Evolutionary conservation across 1,140 invertebrate genomes (phyloP).

Genomic region (Littorina saxatilis): DNA sequence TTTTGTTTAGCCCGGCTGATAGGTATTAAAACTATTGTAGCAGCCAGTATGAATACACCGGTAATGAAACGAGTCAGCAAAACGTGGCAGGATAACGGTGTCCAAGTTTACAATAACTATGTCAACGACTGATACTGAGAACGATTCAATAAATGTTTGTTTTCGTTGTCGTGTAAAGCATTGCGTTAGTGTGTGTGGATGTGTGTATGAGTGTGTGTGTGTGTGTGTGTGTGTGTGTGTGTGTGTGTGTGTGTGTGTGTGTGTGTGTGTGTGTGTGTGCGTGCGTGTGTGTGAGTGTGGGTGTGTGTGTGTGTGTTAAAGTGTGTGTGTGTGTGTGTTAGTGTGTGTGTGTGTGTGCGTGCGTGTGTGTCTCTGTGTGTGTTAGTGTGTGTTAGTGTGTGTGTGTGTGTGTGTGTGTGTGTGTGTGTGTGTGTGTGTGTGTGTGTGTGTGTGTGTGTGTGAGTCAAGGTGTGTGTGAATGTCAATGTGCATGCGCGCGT

Average conservation of each 20-base stretch:
- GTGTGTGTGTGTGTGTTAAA: not conserved
- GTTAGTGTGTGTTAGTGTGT: not conserved
- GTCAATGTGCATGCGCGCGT: not conserved
- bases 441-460: slow-evolving; percentile 11
- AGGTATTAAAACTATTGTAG: too few species aligned
- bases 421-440: not conserved
- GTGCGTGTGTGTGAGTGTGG: not conserved
- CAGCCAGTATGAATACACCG: too few species aligned
- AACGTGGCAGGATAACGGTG: too few species aligned
- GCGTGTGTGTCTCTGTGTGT: slow-evolving; percentile 18
- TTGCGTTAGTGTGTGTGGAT: not conserved
- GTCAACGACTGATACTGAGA: too few species aligned
- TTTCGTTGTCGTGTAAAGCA: not conserved
- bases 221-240: not conserved
- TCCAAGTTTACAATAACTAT: too few species aligned
- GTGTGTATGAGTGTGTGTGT: slow-evolving; percentile 2
- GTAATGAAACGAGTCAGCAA: too few species aligned
- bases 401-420: not conserved
- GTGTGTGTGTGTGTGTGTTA: slow-evolving; percentile 18
- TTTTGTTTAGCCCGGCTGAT: too few species aligned
- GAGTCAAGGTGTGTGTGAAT: not conserved
- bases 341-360: not conserved
- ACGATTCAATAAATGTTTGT: too few species aligned
- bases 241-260: not conserved
- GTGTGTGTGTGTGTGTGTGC: not conserved